These are phyloP conservation scores for Peromyscus californicus DNA, from an alignment of 2,113 vertebrate genomes.

Conservation along the genomic window DNA sequence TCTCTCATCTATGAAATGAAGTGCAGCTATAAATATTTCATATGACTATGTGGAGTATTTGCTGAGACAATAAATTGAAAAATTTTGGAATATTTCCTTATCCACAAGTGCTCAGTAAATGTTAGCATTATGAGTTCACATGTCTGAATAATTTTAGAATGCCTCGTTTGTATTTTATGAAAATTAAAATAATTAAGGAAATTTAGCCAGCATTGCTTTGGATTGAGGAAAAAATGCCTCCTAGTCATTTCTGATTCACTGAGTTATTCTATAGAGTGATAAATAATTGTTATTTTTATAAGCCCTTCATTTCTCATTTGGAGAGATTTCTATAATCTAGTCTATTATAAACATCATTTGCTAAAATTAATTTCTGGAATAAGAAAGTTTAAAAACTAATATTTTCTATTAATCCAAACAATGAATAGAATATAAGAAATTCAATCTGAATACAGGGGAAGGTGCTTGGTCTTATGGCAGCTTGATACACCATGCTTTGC, in stretches of 20 bases:
- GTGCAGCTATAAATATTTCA: not conserved
- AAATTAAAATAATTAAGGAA: not conserved
- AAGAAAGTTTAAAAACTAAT: not conserved
- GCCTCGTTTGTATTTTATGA: not conserved
- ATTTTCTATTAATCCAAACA: not conserved
- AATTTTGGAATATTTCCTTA: not conserved
- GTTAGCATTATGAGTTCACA: not conserved
- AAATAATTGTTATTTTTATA: not conserved
- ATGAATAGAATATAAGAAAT: not conserved
- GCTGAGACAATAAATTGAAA: not conserved
- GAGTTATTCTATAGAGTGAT: slow-evolving; percentile 18
- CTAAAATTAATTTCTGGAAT: not conserved
- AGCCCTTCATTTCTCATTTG: slow-evolving; percentile 27
- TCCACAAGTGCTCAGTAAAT: not conserved
- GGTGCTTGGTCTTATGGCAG: not conserved
- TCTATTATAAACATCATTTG: not conserved
- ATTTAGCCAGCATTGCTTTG: not conserved
- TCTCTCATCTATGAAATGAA: slow-evolving; percentile 41
- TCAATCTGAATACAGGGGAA: not conserved
- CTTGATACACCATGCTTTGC: not conserved
- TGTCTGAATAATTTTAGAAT: slow-evolving; percentile 19
- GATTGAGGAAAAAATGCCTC: not conserved
- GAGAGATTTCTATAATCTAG: not conserved
- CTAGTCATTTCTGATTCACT: not conserved
- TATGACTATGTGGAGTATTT: not conserved